Evolutionary conservation across 1,140 invertebrate genomes (phyloP).

Genomic region (Ceratosolen fusciceps): DNA sequence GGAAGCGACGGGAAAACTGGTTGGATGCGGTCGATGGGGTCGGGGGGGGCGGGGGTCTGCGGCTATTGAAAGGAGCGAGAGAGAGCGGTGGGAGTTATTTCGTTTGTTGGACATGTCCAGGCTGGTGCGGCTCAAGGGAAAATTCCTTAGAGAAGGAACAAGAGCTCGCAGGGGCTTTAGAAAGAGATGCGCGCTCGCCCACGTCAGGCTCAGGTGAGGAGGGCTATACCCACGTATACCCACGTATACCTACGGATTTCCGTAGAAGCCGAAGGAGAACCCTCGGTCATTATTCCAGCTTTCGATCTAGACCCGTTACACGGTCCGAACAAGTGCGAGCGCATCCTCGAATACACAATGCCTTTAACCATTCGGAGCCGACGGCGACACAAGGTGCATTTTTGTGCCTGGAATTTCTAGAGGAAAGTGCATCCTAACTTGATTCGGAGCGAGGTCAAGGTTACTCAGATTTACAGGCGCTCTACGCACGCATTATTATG

Average conservation of each 20-base stretch:
- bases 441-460: background rate
- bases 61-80: background rate
- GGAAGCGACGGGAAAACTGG: too few species aligned
- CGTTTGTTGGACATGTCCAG: background rate
- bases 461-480: background rate
- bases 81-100: background rate
- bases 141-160: too few species aligned
- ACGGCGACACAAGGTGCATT: background rate
- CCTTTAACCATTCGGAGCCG: background rate
- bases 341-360: background rate
- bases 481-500: too few species aligned
- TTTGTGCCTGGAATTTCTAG: background rate
- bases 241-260: background rate
- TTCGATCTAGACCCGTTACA: background rate
- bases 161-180: too few species aligned
- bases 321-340: background rate
- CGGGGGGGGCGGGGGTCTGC: too few species aligned
- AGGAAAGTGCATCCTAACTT: background rate
- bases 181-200: background rate
- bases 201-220: background rate
- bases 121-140: background rate
- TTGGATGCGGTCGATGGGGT: too few species aligned
- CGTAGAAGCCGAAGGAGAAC: background rate
- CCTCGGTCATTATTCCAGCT: background rate
- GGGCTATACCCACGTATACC: too few species aligned